These are phyloP conservation scores for Cryptoprocta ferox DNA, from an alignment of 2,797 vertebrate species.

Conservation along the genomic window DNA sequence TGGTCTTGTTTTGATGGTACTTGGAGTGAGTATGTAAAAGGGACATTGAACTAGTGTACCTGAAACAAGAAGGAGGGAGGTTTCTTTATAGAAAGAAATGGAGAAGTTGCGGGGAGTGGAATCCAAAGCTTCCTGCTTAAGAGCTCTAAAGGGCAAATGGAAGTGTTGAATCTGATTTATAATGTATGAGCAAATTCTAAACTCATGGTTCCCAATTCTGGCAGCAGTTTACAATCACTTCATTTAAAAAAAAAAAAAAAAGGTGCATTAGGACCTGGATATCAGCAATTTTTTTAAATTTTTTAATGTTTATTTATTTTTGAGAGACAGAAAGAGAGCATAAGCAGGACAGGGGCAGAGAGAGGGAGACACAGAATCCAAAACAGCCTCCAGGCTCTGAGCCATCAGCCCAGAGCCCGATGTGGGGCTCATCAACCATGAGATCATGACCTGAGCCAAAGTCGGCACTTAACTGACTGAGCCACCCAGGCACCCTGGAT, in stretches of 20 bases:
- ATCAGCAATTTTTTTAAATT: neutral
- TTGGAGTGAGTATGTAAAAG: neutral
- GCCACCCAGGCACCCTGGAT: neutral
- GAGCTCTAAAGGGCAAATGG: neutral
- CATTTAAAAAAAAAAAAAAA: neutral
- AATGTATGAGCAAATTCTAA: neutral
- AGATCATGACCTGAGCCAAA: no score
- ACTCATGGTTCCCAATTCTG: neutral
- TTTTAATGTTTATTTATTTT: no score
- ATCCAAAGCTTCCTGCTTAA: neutral
- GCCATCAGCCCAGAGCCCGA: no score
- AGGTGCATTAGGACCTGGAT: neutral
- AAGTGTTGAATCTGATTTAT: neutral
- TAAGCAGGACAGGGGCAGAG: no score
- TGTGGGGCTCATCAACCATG: no score
- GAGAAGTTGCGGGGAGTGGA: neutral
- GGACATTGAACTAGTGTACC: neutral
- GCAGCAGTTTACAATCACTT: neutral
- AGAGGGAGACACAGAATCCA: no score
- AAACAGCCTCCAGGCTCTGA: no score
- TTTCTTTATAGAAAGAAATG: neutral
- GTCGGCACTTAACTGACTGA: no score
- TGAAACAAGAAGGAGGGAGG: neutral
- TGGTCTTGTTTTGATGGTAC: neutral
- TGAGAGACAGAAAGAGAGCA: no score